Base-by-base conservation (phyloP, 2,888 invertebrate genomes). In the Emmelina monodactyla region DNA sequence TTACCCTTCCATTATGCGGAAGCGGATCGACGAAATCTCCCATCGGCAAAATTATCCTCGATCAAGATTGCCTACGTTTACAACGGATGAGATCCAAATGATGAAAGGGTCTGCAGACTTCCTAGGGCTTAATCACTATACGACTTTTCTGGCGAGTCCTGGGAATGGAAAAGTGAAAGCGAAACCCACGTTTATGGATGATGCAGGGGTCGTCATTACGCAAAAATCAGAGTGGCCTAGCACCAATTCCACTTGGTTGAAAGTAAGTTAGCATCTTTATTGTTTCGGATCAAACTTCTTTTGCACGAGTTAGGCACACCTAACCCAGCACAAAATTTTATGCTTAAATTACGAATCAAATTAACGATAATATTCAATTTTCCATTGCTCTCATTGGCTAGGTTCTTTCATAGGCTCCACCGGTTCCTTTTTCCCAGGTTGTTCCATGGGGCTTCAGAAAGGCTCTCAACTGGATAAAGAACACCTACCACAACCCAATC, bases 91-190 rank as follows among this genome's bases (percentile, higher is more conserved):
- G 68, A 70, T 88, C 6, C 55, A 65, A 7, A 66, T 72, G 35
- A 82, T 91, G 14, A 66, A 61, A 22, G 85, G 82, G 0, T 84
- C 88, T 1, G 76, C 81, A 1, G 91, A 93, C 55, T 90, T 88
- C 62, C 72, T 91, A 33, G 91, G 89, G 1, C 55, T 91, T 12
- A 91, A 92, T 54, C 84, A 87, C 38, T 92, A 92, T 55, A 86
- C 88, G 0, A 79, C 85, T 0, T 71, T 68, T 42, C 46, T 85
- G 48, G 75, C 66, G 2, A 61, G 62, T 1, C 64, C 65, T 14
- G 54, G 55, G 1, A 37, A 39, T 1, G 45, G 49, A 1, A 70
- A 65, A 35, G 37, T 61, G 6, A 37, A 34, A 2, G 7, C 22
- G 2, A 37, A 51, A 2, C 75, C 81, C 0, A 76, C 76, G 0